Base-by-base conservation (phyloP, 2,888 invertebrate species). In the Papilio demoleus region DNA sequence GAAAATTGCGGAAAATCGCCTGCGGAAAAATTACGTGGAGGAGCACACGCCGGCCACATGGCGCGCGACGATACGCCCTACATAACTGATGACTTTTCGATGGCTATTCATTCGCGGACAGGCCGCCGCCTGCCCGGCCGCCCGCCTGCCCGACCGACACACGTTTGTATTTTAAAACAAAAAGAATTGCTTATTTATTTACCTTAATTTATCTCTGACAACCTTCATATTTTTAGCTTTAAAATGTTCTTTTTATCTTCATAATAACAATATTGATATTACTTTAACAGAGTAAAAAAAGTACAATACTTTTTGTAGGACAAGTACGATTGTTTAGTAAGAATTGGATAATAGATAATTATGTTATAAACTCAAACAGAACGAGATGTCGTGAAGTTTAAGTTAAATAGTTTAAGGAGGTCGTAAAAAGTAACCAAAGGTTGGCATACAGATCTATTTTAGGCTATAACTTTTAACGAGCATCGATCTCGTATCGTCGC, bases 31-130 rank as follows among this genome's bases (percentile, higher is more conserved):
- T 89, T 84, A 87, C 85, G 85, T 76, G 83, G 84, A 84, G 80
- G 74, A 83, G 78, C 82, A 74, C 77, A 59, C 73, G 76, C 79
- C 79, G 81, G 84, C 87, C 91, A 90, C 88, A 92, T 92, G 92
- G 89, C 86, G 90, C 86, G 82, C 83, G 84, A 83, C 87, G 85
- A 84, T 87, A 84, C 85, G 87, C 84, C 88, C 87, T 88, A 88
- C 89, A 90, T 91, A 90, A 90, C 91, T 92, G 90, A 92, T 92
- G 91, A 89, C 88, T 91, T 92, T 91, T 86, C 90, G 86, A 92
- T 92, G 89, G 90, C 86, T 85, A 89, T 90, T 88, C 88, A 88
- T 90, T 87, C 85, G 84, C 82, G 85, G 84, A 81, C 84, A 80
- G 78, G 78, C 80, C 76, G 77, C 78, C 77, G 74, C 77, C 78